A percentile compares a stretch with the other conserved stretches of the same genome.
These are phyloP conservation scores for Lydus trimaculatus DNA, from an alignment of 2,888 invertebrate genomes.

Conservation along the genomic window DNA sequence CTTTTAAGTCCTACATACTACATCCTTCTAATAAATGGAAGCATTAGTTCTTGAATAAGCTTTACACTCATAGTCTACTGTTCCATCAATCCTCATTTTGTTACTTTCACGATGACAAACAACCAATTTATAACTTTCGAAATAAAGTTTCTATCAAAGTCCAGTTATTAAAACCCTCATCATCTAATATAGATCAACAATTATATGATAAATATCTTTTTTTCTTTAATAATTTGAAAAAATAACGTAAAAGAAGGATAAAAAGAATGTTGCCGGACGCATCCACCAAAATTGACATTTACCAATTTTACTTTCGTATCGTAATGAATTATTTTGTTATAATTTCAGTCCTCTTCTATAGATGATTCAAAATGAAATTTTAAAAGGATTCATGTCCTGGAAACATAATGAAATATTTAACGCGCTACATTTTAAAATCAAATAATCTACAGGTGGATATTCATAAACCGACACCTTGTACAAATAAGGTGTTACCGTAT, in stretches of 20 bases:
- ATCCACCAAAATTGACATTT: background rate
- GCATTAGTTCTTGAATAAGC: constrained; percentile 3
- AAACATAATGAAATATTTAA: background rate
- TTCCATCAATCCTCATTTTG: constrained; percentile 2
- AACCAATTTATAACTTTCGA: background rate
- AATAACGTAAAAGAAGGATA: no score
- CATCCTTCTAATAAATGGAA: background rate
- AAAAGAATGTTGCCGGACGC: background rate
- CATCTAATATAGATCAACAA: background rate
- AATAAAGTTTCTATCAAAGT: background rate
- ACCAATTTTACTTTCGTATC: background rate
- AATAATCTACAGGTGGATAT: background rate
- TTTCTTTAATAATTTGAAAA: no score
- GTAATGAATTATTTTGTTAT: background rate
- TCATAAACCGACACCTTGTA: background rate
- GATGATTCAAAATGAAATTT: background rate
- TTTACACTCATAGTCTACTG: background rate
- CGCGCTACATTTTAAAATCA: background rate
- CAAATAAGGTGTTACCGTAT: no score
- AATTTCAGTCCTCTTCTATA: background rate
- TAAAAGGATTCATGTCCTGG: background rate
- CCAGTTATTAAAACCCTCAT: background rate
- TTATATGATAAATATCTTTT: background rate
- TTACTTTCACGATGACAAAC: background rate
- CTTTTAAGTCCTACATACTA: background rate